Evolutionary conservation across 2,888 invertebrate species (phyloP), one percentile per base, ranked within the genome.

Genomic region (Brassicogethes aeneus): DNA sequence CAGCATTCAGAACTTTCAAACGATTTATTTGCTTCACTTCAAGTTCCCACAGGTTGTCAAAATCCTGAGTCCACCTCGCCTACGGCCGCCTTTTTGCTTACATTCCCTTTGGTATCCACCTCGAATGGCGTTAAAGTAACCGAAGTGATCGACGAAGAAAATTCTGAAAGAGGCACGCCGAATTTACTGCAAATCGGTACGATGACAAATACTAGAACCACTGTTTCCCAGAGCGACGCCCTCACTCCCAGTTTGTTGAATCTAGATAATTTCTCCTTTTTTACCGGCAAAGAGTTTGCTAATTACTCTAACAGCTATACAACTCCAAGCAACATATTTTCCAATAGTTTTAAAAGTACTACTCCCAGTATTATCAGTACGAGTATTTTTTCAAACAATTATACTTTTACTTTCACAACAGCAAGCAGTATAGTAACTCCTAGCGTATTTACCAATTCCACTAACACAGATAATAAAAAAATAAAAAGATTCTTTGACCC

Each of bases 1-100:
- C 51, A 56, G 16, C 71, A 73, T 51, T 71, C 74, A 1, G 76
- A 77, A 52, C 62, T 77, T 41, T 74, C 76, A 2, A 75, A 73
- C 50, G 78, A 78, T 57, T 70, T 78, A 42, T 77, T 78, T 55
- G 75, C 76, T 1, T 74, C 76, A 3, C 62, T 79, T 16, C 74
- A 76, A 57, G 76, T 76, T 7, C 74, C 75, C 7, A 47, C 66
- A 10, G 72, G 71, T 42, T 71, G 71, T 13, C 71, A 73, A 54
- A 72, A 75, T 62, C 71, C 76, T 2, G 76, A 77, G 55, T 76
- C 77, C 1, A 75, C 78, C 37, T 85, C 85, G 2, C 85, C 85
- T 3, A 85, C 85, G 2, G 85, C 85, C 10, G 85, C 85, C 1
- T 85, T 85, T 59, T 68, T 85, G 8, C 74, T 82, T 69, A 80